Conservation (phyloP, 2,113 vertebrate genomes). For the Actenoides lindsayi region DNA sequence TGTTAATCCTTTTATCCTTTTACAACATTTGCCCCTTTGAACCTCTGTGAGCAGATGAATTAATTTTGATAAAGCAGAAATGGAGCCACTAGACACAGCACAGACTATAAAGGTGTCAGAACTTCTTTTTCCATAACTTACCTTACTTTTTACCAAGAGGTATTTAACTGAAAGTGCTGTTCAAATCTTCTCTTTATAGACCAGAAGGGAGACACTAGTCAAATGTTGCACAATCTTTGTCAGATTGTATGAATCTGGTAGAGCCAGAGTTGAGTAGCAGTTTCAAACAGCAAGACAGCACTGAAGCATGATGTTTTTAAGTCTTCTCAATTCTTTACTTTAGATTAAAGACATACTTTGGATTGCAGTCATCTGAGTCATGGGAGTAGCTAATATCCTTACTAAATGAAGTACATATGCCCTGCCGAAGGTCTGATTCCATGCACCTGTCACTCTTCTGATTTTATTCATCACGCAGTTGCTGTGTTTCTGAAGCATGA, state of each 20-base stretch:
- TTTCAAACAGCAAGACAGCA: neutral
- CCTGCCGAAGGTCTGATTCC: neutral
- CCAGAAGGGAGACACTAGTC: neutral
- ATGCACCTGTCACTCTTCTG: neutral
- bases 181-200: neutral
- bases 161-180: neutral
- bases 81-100: neutral
- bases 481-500: neutral
- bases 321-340: neutral
- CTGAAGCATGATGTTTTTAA: neutral
- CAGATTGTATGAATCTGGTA: neutral
- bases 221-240: neutral
- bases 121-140: neutral
- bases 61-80: neutral
- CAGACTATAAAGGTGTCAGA: neutral
- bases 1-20: neutral
- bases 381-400: neutral
- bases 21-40: neutral
- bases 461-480: neutral
- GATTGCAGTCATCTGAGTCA: neutral
- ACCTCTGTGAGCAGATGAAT: neutral
- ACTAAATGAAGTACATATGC: neutral
- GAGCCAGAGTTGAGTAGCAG: neutral
- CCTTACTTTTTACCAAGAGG: neutral
- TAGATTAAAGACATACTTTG: slow-evolving; percentile 6